phyloP scores from a whole-genome alignment of 2,888 invertebrate genomes.

The Stenolophus ochropezus region DNA sequence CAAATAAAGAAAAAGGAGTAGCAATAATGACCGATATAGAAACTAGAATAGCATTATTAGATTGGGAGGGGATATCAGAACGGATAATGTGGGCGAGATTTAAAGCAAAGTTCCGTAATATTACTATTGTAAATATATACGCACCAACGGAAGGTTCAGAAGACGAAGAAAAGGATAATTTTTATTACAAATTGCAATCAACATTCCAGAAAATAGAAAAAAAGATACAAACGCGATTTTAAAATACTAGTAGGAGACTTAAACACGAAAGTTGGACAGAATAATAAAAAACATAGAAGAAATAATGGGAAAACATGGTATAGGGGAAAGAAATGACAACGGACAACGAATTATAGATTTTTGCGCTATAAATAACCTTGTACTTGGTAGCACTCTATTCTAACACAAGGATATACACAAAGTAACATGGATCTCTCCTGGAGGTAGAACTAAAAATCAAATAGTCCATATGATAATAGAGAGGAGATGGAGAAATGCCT shows the following conservation, averaged over 20 bases:
- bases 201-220: background rate
- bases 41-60: background rate
- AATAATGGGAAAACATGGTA: conserved; percentile 4
- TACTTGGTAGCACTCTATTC: conserved; percentile 8
- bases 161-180: background rate
- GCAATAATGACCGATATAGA: no score
- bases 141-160: background rate
- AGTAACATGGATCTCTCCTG: background rate
- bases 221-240: conserved; percentile 17
- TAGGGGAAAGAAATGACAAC: conserved; percentile 28
- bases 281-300: conserved; percentile 14
- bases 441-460: background rate
- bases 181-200: conserved; percentile 12
- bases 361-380: background rate
- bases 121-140: conserved; percentile 16
- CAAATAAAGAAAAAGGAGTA: no score
- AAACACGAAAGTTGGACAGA: background rate
- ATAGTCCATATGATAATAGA: conserved; percentile 15
- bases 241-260: background rate
- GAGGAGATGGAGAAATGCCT: background rate
- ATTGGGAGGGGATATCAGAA: conserved; percentile 28
- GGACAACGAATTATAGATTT: conserved; percentile 8
- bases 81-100: conserved; percentile 22
- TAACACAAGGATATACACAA: conserved; percentile 14
- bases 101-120: conserved; percentile 2